Percentiles rank a stretch among this genome's conserved stretches.
phyloP scores from a whole-genome alignment of 23 tunicate species.

The Ciona savignyi region DNA sequence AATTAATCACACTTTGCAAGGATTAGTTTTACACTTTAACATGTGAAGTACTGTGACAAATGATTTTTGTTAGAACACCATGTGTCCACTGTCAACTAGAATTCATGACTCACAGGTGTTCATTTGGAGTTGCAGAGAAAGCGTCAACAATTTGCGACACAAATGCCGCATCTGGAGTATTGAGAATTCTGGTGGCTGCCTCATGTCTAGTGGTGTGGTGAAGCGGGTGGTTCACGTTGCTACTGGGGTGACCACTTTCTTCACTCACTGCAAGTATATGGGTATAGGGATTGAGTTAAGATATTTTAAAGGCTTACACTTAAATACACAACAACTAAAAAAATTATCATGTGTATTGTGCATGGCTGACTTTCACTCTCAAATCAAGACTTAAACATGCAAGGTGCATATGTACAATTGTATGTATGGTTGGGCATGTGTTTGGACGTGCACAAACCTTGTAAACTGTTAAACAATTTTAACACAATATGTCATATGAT shows the following conservation, averaged over 20 bases:
- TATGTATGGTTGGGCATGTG: no score
- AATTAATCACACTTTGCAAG: not conserved
- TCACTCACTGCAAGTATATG: not conserved
- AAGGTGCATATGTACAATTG: no score
- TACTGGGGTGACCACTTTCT: not conserved
- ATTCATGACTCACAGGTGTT: conserved; percentile 23
- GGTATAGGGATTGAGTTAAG: no score
- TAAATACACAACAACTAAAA: no score
- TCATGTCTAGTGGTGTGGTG: conserved; percentile 40
- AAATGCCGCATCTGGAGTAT: conserved; percentile 34
- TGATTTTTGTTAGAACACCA: not conserved
- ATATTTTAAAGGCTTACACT: no score
- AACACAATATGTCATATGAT: no score
- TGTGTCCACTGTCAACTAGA: no score
- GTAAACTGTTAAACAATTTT: no score
- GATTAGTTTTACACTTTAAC: not conserved
- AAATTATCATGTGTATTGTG: no score
- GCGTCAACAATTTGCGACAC: conserved; percentile 55
- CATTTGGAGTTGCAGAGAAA: conserved; percentile 15
- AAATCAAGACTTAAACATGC: no score
- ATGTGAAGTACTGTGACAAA: not conserved
- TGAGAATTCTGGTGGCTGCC: conserved; percentile 25
- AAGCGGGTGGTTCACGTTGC: conserved; percentile 6
- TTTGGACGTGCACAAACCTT: no score
- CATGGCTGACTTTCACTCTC: no score